Percentiles rank a stretch among this genome's conserved stretches.
phyloP scores from a whole-genome alignment of 2,797 vertebrate species.

The Brachyrhaphis roseni region DNA sequence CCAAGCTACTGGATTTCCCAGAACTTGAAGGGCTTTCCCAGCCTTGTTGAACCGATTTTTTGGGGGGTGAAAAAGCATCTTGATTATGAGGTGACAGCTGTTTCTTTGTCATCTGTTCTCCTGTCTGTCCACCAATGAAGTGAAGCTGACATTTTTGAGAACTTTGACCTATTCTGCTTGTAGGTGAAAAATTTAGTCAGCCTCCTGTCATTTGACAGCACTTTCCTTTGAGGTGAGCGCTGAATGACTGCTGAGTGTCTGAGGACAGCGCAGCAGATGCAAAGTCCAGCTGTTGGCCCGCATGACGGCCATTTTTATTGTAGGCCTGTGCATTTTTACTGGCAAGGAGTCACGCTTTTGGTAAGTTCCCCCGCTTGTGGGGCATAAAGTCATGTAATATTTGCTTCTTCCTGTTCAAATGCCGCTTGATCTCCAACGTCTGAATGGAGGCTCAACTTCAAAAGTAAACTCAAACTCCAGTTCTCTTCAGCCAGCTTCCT shows the following conservation, averaged over 20 bases:
- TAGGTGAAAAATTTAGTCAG: not conserved
- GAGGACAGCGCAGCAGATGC: not conserved
- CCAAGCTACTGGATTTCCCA: constrained; percentile 57
- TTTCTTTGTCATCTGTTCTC: not conserved
- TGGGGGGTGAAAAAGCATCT: not conserved
- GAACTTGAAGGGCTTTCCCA: constrained; percentile 47
- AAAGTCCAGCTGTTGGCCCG: not conserved
- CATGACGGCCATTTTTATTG: not conserved
- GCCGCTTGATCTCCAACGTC: not conserved
- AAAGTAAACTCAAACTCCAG: not conserved
- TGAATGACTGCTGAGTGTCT: not conserved
- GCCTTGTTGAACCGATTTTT: constrained; percentile 8
- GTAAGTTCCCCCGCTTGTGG: not conserved
- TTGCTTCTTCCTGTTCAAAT: not conserved
- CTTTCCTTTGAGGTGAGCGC: not conserved
- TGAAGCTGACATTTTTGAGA: not conserved
- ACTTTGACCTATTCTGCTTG: not conserved
- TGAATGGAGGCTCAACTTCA: not conserved
- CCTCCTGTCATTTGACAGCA: not conserved
- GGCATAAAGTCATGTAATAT: not conserved
- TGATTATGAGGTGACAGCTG: not conserved
- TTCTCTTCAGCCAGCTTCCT: not conserved
- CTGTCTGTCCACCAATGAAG: not conserved
- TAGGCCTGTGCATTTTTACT: no score
- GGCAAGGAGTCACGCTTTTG: not conserved